A percentile compares a stretch with the other conserved stretches of the same genome.
Conservation (phyloP, 2,888 invertebrate species). For the Bombylius discolor region DNA sequence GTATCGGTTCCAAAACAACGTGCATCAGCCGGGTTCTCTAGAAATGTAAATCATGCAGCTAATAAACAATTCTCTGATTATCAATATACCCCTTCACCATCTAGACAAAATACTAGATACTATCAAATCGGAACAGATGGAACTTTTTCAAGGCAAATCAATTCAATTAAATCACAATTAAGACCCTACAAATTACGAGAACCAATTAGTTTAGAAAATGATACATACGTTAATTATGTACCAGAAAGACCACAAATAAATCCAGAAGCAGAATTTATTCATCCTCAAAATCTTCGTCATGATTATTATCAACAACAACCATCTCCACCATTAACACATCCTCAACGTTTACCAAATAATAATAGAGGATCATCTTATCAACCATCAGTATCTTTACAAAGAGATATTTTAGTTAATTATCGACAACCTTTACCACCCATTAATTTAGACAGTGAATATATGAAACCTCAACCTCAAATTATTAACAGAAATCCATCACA, state of each 20-base stretch:
- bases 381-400: slow-evolving; percentile 37
- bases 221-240: slow-evolving; percentile 57
- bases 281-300: slow-evolving; percentile 37
- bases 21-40: not conserved
- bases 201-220: slow-evolving; percentile 40
- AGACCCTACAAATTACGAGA: slow-evolving; percentile 48
- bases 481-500: not conserved
- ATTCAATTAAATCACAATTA: slow-evolving; percentile 37
- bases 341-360: not conserved
- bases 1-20: not conserved
- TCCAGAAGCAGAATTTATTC: slow-evolving; percentile 49
- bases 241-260: slow-evolving; percentile 45
- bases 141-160: not conserved
- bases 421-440: slow-evolving; percentile 50
- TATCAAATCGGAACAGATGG: slow-evolving; percentile 13
- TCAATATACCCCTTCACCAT: slow-evolving; percentile 20
- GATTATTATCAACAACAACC: slow-evolving; percentile 14
- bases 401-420: slow-evolving; percentile 59
- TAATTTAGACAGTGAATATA: slow-evolving; percentile 54
- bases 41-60: slow-evolving; percentile 10
- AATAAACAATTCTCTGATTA: slow-evolving; percentile 25
- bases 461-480: slow-evolving; percentile 18
- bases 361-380: not conserved
- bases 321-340: not conserved
- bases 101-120: slow-evolving; percentile 24